Conservation (phyloP, 2,797 vertebrate species). For the Mycteria americana region DNA sequence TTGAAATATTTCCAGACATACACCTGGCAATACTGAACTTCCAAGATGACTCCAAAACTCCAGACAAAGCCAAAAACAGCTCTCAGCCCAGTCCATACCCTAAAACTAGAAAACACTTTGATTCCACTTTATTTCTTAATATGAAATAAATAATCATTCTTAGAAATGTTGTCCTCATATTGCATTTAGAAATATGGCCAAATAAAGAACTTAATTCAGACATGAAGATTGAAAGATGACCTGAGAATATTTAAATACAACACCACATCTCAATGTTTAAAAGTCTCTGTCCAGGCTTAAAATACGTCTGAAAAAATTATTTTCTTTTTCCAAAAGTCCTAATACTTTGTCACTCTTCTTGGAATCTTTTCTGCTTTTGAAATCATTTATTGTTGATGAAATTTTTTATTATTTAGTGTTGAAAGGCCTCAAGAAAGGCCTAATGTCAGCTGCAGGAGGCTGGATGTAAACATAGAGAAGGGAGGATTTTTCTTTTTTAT, state of each 20-base stretch:
- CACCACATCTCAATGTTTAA: neutral
- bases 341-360: neutral
- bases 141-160: neutral
- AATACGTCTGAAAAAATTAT: neutral
- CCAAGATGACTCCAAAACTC: neutral
- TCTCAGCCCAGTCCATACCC: neutral
- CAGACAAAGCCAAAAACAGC: neutral
- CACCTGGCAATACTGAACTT: neutral
- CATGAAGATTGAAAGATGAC: neutral
- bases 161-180: neutral
- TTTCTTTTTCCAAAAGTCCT: neutral
- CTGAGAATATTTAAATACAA: neutral
- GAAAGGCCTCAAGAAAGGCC: neutral
- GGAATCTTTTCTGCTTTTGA: neutral
- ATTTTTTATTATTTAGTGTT: neutral
- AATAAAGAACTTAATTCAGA: neutral
- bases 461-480: neutral
- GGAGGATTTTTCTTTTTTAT: neutral
- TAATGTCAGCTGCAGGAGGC: neutral
- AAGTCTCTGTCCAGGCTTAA: neutral
- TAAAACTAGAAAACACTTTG: neutral
- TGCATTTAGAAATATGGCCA: neutral
- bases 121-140: neutral
- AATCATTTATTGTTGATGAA: neutral
- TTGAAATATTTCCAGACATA: neutral